Evolutionary conservation across 2,797 vertebrate species (phyloP), one percentile per base, ranked within the genome.

Genomic region (Melanotaenia parkinsoni): DNA sequence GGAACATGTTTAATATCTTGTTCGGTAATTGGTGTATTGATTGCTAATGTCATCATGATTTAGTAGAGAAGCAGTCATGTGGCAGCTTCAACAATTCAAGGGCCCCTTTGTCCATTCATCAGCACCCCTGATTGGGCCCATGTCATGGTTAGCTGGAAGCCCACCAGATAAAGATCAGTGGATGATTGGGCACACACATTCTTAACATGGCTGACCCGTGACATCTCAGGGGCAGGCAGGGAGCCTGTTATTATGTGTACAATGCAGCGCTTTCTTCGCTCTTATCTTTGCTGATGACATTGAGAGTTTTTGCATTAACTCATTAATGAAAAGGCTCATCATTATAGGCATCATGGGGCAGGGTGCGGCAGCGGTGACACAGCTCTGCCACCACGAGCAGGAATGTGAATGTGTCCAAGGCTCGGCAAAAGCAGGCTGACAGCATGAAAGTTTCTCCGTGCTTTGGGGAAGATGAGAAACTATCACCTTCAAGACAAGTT

Each of bases 171-270:
- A 96, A 94, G 94, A 98, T 99, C 98, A 96, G 95, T 87, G 95
- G 96, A 97, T 97, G 97, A 99, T 97, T 96, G 97, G 97, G 95
- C 92, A 90, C 95, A 98, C 96, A 97, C 98, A 99, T 99, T 99
- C 97, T 99, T 99, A 97, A 98, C 97, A 97, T 98, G 97, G 95
- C 96, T 98, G 97, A 98, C 96, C 97, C 96, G 94, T 98, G 96
- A 98, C 97, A 98, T 98, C 96, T 94, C 92, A 90, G 95, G 95
- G 94, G 95, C 96, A 95, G 87, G 93, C 93, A 89, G 94, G 90
- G 95, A 97, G 95, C 93, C 96, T 96, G 96, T 97, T 95, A 96
- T 98, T 97, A 97, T 93, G 91, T 88, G 93, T 88, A 99, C 97
- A 99, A 99, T 97, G 94, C 94, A 74, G 80, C 78, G 93, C 97